Evolutionary conservation across 2,113 vertebrate genomes (phyloP).

Genomic region (Galeopterus variegatus): DNA sequence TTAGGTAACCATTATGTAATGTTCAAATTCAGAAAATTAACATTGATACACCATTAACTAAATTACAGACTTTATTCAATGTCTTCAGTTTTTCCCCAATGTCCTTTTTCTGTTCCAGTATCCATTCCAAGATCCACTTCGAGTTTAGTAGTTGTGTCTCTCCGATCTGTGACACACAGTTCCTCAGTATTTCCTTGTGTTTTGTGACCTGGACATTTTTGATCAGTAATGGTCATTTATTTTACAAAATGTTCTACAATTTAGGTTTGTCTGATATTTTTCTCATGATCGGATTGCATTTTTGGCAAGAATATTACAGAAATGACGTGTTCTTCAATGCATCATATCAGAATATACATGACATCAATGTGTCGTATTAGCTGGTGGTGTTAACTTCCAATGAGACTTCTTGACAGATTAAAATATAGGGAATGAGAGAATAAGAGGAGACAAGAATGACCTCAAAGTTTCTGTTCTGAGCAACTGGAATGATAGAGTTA

Average conservation of each 20-base stretch:
- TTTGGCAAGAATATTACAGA: not conserved
- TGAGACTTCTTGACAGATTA: not conserved
- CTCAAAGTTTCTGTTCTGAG: not conserved
- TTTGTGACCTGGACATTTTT: not conserved
- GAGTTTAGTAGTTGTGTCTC: not conserved
- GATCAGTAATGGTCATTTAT: not conserved
- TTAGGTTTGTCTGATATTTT: not conserved
- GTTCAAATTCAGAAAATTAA: constrained; percentile 22
- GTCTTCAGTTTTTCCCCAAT: not conserved
- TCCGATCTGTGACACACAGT: not conserved
- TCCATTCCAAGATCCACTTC: not conserved
- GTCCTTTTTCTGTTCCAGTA: not conserved
- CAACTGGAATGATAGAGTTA: not conserved
- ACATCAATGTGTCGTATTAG: not conserved
- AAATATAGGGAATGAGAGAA: not conserved
- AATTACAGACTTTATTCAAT: not conserved
- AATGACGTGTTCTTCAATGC: not conserved
- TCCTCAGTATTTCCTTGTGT: not conserved
- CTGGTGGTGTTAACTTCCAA: not conserved
- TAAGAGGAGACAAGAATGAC: not conserved
- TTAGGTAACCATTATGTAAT: not conserved
- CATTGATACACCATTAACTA: not conserved
- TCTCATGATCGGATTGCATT: not conserved
- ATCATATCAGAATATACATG: not conserved
- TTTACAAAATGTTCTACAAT: not conserved